Evolutionary conservation across 2,797 vertebrate genomes (phyloP), one percentile per base, ranked within the genome.

Genomic region (Gymnoscopelus braueri): DNA sequence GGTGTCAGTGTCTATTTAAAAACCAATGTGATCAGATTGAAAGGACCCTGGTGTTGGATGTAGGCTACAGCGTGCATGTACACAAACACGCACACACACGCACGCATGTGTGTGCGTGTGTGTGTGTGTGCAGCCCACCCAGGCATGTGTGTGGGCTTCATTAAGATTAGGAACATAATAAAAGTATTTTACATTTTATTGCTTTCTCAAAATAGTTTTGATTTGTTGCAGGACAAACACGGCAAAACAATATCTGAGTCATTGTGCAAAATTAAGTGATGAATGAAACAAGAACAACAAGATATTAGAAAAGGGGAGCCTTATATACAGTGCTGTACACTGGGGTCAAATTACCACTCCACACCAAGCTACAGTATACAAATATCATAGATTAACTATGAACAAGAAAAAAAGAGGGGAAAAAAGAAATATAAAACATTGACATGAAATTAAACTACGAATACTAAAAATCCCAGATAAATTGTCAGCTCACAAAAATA

Each of bases 1-100:
- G 73, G 55, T 69, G 66, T 66, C 69, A 67, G 54, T 62, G 50
- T 51, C 15, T 24, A 19, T 26, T 13, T 35, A 14, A 58, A 56
- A 24, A 32, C 26, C 56, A 58, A 58, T 35, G 11, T 57, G 26
- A 58, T 35, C 26, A 7, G 5, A 14, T 9, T 59, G 29, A 3
- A 29, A 66, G 3, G 12, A 7, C 24, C 26, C 48, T 23, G 50
- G 13, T 13, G 12, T 51, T 44, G 39, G n/a, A 51, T 51, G 12
- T 8, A 9, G 19, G 19, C 19, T 51, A n/a, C n/a, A 13, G 13
- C 60, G 47, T 44, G 19, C 19, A 44, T 29, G 32, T 9, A 49
- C 48, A 10, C 48, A 49, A 2, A 49, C 48, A 19, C 44, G 2
- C 10, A 47, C 10, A 19, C 44, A 47, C 10, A 47, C 10, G 5